Evolutionary conservation across 2,797 vertebrate genomes (phyloP), one percentile per base, ranked within the genome.

Genomic region (Oophaga sylvatica): DNA sequence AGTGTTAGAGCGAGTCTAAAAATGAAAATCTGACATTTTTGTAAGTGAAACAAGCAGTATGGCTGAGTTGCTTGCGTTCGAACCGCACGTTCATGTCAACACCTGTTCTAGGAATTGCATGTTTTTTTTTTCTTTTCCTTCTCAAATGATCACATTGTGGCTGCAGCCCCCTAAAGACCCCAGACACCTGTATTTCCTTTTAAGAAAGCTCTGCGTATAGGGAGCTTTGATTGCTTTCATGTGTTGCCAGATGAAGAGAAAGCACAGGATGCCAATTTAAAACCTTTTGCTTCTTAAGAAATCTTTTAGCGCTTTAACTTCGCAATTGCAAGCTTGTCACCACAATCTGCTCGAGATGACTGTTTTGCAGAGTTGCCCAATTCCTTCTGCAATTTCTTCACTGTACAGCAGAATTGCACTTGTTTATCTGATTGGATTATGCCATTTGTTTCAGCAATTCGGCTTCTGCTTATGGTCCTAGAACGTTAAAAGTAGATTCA

Each of bases 101-200:
- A 83, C 81, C 87, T 79, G 73, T 87, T 79, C 65, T 77, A 77
- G 57, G 60, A 76, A 56, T 86, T 65, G 17, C 41, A 5, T 16
- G 45, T 26, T 1, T 77, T 77, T 26, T 0, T n/a, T 15, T 2
- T 56, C 5, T 45, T n/a, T 48, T 16, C 78, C 62, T 78, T 83
- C 59, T 80, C 60, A 84, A 68, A 63, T 65, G 35, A 57, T 88
- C 17, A 29, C 35, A 29, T 88, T 62, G 78, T 77, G 78, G 83
- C 79, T 26, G 83, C 70, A 84, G 59, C 77, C 83, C 87, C 83
- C 83, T 35, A 59, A 85, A 86, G 59, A 79, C 87, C 83, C 83
- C 70, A 80, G 81, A 86, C 83, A 85, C 80, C 78, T 88, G 83
- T 85, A 81, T 85, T 88, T 59, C 83, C 68, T 81, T 76, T 73